Evolutionary conservation across 2,113 vertebrate species (phyloP), one percentile per base, ranked within the genome.

Genomic region (Melanostigma gelatinosum): DNA sequence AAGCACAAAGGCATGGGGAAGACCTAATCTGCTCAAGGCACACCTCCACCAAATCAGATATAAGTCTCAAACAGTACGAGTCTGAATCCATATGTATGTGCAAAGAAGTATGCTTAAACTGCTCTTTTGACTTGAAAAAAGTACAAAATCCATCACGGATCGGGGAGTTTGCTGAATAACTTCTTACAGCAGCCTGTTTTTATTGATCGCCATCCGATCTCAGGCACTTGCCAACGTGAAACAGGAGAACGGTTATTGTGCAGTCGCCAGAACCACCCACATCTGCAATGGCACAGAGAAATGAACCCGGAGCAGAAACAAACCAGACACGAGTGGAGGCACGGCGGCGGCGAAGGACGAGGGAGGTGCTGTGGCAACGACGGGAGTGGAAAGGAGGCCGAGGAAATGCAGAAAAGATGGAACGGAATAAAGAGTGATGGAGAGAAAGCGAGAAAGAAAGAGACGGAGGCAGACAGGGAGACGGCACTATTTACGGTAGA

Each of bases 201-300:
- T 86, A 92, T 93, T 52, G 91, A 93, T 93, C 15, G 75, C 34
- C 46, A 73, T 82, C 64, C 81, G 76, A 88, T 84, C 84, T 83
- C 64, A 75, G 77, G 79, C 80, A 82, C 89, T 85, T 81, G 85
- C 90, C 82, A 87, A 87, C 36, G 57, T 80, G 85, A 85, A 80
- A 83, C 81, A 63, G 76, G 18, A 62, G 84, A 85, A 88, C 89
- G 91, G 93, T 92, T 92, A 92, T 75, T 92, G 90, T 90, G 92
- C 91, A 92, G 92, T 90, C 91, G 89, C 88, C 87, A 84, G 87
- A 93, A 91, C 91, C 93, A 89, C 90, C 92, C 89, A 93, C 92
- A 90, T 86, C 85, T 86, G 89, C 90, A 90, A 86, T 86, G 88
- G 88, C 88, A 87, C 79, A 82, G 84, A 85, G 80, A 87, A 85